Conservation (phyloP, 2,113 vertebrate genomes). For the Balaeniceps rex region DNA sequence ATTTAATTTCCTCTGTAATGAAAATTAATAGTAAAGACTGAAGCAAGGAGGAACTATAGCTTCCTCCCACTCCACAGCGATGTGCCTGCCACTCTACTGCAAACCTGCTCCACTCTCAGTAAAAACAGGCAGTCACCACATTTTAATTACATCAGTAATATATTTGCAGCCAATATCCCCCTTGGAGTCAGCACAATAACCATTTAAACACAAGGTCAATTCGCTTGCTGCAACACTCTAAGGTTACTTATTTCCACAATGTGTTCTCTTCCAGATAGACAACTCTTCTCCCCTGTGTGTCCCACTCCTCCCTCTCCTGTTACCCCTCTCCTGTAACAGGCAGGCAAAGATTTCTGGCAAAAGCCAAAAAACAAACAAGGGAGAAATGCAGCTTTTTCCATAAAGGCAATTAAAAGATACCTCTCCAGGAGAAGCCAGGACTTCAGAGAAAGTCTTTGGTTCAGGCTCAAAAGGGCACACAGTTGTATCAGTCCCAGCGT, state of each 20-base stretch:
- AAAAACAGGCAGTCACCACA: not conserved
- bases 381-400: not conserved
- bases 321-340: not conserved
- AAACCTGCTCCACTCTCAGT: not conserved
- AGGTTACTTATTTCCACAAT: not conserved
- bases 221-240: not conserved
- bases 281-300: not conserved
- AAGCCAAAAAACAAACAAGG: not conserved
- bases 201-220: not conserved
- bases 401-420: not conserved
- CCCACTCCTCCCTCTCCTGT: not conserved
- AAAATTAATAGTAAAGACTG: not conserved
- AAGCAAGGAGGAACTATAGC: not conserved
- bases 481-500: not conserved
- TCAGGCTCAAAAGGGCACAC: not conserved
- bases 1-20: slow-evolving; percentile 2
- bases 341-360: not conserved
- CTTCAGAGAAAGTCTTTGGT: not conserved
- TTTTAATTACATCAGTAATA: not conserved
- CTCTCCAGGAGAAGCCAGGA: not conserved
- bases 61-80: not conserved
- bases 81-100: not conserved
- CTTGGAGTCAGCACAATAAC: not conserved
- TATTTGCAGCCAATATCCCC: not conserved
- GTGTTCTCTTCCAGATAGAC: not conserved